Percentiles rank a stretch among this genome's conserved stretches.
Conservation (phyloP, 2,888 invertebrate species). For the Pollenia angustigena region DNA sequence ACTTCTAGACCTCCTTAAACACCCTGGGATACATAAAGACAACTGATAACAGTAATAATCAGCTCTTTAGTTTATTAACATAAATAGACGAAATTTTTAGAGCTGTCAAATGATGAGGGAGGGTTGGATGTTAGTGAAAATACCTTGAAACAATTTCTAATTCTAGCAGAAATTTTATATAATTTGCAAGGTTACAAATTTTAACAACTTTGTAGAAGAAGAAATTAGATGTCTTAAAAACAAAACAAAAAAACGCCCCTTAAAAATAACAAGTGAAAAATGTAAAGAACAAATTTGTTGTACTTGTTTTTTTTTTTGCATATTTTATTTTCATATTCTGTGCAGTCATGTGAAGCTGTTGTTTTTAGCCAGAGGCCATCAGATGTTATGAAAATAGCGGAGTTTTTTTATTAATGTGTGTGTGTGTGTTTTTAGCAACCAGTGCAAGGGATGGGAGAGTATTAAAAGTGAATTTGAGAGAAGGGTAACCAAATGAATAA, state of each 20-base stretch:
- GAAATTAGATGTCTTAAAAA: not conserved
- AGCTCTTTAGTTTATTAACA: slow-evolving; percentile 72
- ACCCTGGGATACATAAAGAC: not conserved
- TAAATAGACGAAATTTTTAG: slow-evolving; percentile 49
- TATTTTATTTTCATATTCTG: slow-evolving; percentile 73
- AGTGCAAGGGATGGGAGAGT: not conserved
- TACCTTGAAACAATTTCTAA: slow-evolving; percentile 51
- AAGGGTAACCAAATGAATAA: not conserved
- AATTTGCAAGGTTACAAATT: slow-evolving; percentile 52
- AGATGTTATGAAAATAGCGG: slow-evolving; percentile 47
- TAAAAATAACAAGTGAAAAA: not conserved
- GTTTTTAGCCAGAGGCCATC: slow-evolving; percentile 74
- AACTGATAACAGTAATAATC: slow-evolving; percentile 58
- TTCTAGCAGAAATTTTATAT: slow-evolving; percentile 35
- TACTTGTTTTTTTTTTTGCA: slow-evolving; percentile 40
- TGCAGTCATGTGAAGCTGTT: slow-evolving; percentile 72
- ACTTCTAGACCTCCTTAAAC: not conserved
- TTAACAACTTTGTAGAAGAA: slow-evolving; percentile 7
- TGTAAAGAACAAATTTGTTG: slow-evolving; percentile 29
- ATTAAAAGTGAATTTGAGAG: not conserved
- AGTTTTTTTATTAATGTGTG: not conserved
- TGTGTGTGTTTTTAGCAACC: not conserved
- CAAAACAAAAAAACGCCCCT: not conserved
- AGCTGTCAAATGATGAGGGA: not conserved
- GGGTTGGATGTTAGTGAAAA: not conserved